phyloP scores from a whole-genome alignment of 2,888 invertebrate genomes.

The Thymelicus lineola region DNA sequence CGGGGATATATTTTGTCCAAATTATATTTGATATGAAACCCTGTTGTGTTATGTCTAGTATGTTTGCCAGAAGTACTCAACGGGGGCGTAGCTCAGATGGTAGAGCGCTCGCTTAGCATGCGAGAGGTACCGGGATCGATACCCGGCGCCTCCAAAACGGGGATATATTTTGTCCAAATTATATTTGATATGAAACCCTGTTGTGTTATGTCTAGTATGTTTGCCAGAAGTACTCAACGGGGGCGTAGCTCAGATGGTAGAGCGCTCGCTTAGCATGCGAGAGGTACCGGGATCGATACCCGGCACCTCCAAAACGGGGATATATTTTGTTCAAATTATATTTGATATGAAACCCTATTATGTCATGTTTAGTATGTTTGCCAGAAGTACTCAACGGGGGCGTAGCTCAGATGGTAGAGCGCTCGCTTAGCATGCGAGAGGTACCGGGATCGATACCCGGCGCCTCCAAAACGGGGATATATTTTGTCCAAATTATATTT shows the following conservation, averaged over 20 bases:
- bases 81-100: slow-evolving; percentile 85
- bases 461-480: slow-evolving; percentile 68
- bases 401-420: slow-evolving; percentile 86
- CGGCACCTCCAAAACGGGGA: slow-evolving; percentile 74
- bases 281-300: slow-evolving; percentile 85
- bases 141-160: slow-evolving; percentile 79
- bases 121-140: slow-evolving; percentile 85
- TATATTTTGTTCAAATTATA: neutral
- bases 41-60: neutral
- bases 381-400: slow-evolving; percentile 56
- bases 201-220: too few species aligned
- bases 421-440: slow-evolving; percentile 72
- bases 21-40: neutral
- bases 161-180: too few species aligned
- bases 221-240: slow-evolving; percentile 45
- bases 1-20: neutral
- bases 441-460: slow-evolving; percentile 85
- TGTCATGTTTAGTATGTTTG: neutral
- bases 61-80: neutral
- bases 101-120: slow-evolving; percentile 86
- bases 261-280: slow-evolving; percentile 85
- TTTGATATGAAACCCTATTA: neutral
- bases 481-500: too few species aligned
- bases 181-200: too few species aligned
- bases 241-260: slow-evolving; percentile 86